Evolutionary conservation across 2,113 vertebrate species (phyloP), one percentile per base, ranked within the genome.

Genomic region (Brachyhypopomus gauderio): DNA sequence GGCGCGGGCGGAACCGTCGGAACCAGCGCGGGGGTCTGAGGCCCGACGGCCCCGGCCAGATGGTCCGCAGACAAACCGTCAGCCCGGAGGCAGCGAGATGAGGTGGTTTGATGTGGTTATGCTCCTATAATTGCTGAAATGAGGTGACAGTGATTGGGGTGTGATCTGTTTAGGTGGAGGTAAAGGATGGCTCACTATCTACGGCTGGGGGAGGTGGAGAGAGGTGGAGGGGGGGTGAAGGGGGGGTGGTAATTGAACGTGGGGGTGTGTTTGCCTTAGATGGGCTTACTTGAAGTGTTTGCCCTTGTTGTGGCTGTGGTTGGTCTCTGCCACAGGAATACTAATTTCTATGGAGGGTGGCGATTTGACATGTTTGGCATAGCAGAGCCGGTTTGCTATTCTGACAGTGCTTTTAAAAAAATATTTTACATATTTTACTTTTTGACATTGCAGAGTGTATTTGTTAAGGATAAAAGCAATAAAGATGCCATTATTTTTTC

Each of bases 161-260:
- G 17, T 89, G 89, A 92, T 91, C 87, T 86, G 88, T 92, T 93
- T 90, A 89, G 79, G 77, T 86, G 60, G 78, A 81, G 90, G 91
- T 84, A 91, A 92, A 92, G 87, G 83, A 81, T 84, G 41, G 85
- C 85, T 83, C 64, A 79, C 77, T 70, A 19, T 20, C 36, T 17
- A 11, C 6, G 23, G 16, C 36, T 8, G 27, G 59, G 67, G 77
- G 69, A 16, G 25, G 67, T 66, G 72, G 45, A 22, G 74, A 8
- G 22, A 25, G 72, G 38, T 14, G 38, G 30, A 23, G 23, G 14
- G 25, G 4, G 9, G 55, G 38, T 45, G 75, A 60, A 73, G 58
- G 30, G 55, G 79, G 30, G 64, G 58, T 34, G 64, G 59, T 82
- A 79, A 82, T 85, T 79, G 74, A 36, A 60, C 22, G 66, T 84